phyloP scores from a whole-genome alignment of 2,888 invertebrate genomes.

The Nemapogon koenigi region DNA sequence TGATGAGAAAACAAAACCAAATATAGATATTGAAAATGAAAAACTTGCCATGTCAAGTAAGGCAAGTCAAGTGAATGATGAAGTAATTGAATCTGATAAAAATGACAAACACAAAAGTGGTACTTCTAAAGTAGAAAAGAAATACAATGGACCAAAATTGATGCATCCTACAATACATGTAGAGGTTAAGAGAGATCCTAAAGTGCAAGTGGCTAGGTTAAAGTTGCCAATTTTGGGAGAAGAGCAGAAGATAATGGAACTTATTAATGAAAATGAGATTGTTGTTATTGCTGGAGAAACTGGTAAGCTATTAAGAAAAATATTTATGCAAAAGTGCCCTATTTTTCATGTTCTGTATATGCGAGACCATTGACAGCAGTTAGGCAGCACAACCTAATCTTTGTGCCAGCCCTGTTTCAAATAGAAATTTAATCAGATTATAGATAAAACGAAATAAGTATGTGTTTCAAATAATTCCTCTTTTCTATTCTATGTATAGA shows the following conservation, averaged over 20 bases:
- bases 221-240: conserved; percentile 92
- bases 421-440: no score
- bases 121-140: conserved; percentile 16
- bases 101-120: conserved; percentile 12
- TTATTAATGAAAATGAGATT: conserved; percentile 89
- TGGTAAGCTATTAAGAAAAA: conserved; percentile 76
- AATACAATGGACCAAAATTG: conserved; percentile 32
- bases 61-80: conserved; percentile 13
- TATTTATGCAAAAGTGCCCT: no score
- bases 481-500: no score
- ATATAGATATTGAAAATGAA: conserved; percentile 19
- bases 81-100: conserved; percentile 10
- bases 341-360: no score
- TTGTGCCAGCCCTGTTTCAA: no score
- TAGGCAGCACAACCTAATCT: no score
- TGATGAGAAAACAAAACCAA: conserved; percentile 15
- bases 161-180: conserved; percentile 63
- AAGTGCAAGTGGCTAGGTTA: conserved; percentile 82
- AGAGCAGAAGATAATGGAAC: conserved; percentile 94
- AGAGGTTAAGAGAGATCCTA: conserved; percentile 75
- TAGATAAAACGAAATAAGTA: no score
- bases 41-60: conserved; percentile 13
- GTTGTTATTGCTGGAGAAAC: conserved; percentile 92
- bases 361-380: no score
- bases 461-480: no score